phyloP scores from a whole-genome alignment of 2,113 vertebrate genomes.

The Picathartes gymnocephalus region DNA sequence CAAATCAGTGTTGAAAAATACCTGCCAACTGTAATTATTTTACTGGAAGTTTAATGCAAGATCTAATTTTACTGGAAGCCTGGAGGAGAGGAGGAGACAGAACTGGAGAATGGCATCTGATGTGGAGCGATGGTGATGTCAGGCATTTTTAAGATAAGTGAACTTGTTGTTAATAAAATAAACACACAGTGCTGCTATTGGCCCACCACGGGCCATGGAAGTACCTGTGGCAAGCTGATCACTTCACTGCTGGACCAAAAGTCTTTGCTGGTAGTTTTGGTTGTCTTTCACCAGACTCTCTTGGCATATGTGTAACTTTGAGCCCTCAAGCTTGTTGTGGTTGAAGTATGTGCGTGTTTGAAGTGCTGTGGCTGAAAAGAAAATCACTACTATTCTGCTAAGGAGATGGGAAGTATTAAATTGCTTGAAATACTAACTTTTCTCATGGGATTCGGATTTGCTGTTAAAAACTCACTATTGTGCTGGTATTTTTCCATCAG shows the following conservation, averaged over 20 bases:
- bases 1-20: conserved; percentile 36
- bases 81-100: background rate
- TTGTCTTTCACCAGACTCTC: background rate
- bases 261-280: background rate
- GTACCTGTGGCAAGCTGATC: background rate
- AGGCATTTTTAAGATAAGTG: background rate
- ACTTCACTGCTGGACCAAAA: background rate
- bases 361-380: background rate
- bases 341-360: background rate
- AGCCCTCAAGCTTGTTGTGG: background rate
- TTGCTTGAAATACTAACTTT: background rate
- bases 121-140: background rate
- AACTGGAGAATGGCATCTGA: background rate
- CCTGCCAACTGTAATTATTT: conserved; percentile 38
- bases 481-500: background rate
- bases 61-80: conserved; percentile 41
- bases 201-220: rapidly evolving
- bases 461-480: background rate
- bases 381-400: background rate
- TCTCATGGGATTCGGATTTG: background rate
- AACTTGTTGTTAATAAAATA: background rate
- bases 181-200: background rate
- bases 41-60: conserved; percentile 35
- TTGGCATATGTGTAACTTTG: background rate
- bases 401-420: background rate